Base-by-base conservation (phyloP, 2,888 invertebrate species). In the Heliconius cydno region DNA sequence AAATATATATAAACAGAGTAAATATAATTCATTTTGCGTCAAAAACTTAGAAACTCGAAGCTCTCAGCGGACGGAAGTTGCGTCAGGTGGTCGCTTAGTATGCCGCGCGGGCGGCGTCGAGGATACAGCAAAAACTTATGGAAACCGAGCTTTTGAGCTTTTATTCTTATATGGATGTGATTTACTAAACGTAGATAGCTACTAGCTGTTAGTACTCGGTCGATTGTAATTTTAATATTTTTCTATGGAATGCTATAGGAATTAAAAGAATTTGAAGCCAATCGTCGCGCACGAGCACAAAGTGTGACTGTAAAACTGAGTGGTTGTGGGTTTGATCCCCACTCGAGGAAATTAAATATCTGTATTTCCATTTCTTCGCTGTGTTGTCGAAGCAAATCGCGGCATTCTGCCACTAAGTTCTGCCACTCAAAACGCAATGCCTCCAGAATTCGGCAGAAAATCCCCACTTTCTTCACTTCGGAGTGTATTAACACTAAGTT, bases 51-150 rank as follows among this genome's bases (percentile, higher is more conserved):
- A 80, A 80, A 80, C 77, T 77, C 77, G 52, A 80, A 80, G 79
- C 65, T 79, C 80, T 38, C 79, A 77, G 65, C 82, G 80, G 82
- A 78, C 92, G 93, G 93, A 93, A 91, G 90, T 90, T 85, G 87
- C 90, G 87, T 92, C 92, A 93, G 91, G 90, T 91, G 90, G 87
- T 85, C 82, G 82, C 82, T 92, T 89, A 84, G 89, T 92, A 93
- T 93, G 82, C 82, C 63, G 28, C 63, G 78, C 72, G 73, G 46
- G 80, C 52, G 74, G 57, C 73, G 28, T 41, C 71, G 70, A 82
- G 82, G 82, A 82, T 82, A 79, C 81, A 75, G 81, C 81, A 82
- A 82, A 81, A 82, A 79, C 77, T 79, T 77, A 79, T 76, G 80
- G 71, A 81, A 80, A 82, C 77, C 67, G 28, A 68, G 78, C 79